Conservation (phyloP, 2,888 invertebrate genomes). For the Mesopsocus fuscifrons region DNA sequence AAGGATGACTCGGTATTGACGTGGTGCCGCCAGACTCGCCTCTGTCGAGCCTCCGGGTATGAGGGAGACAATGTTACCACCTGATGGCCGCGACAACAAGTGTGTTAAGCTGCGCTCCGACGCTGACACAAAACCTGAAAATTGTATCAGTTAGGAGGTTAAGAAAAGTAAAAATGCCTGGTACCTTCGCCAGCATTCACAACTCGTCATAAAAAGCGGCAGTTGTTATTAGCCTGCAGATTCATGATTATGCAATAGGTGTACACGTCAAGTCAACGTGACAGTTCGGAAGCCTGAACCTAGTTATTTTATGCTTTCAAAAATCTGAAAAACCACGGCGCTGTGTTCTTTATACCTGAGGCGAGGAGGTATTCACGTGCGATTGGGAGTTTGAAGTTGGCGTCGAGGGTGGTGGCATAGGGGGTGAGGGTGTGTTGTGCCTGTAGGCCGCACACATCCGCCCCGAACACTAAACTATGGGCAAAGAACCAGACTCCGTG, state of each 20-base stretch:
- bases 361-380: background rate
- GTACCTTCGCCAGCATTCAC: no score
- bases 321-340: no score
- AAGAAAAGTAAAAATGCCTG: no score
- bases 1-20: background rate
- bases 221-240: no score
- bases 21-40: background rate
- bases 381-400: background rate
- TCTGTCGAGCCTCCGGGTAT: background rate
- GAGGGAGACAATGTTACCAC: background rate
- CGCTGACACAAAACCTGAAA: background rate
- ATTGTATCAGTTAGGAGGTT: no score
- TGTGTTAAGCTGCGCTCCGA: background rate
- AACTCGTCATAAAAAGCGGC: no score
- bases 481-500: background rate
- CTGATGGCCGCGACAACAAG: background rate
- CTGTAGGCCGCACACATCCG: background rate
- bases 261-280: no score
- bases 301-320: no score
- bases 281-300: no score
- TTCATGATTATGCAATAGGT: no score
- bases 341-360: no score
- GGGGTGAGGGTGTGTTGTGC: background rate
- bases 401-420: background rate
- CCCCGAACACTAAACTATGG: background rate